Conservation (phyloP, 2,113 vertebrate species). For the Columba livia region DNA sequence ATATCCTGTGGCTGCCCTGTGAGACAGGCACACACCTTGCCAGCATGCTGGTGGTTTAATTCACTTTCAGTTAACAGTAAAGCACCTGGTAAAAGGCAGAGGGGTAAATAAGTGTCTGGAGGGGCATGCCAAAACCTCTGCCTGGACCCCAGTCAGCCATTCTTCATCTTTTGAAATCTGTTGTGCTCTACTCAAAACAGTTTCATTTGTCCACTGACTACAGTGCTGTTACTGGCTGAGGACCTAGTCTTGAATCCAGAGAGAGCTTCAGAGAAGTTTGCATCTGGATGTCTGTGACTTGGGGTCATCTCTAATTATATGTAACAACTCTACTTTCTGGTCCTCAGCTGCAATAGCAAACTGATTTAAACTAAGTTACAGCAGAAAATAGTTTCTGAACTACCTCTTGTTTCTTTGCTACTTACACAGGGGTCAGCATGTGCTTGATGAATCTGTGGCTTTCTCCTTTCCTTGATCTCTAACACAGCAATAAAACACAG, state of each 20-base stretch:
- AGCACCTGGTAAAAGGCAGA: not conserved
- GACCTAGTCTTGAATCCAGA: not conserved
- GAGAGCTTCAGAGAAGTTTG: not conserved
- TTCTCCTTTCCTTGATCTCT: not conserved
- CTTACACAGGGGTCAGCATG: not conserved
- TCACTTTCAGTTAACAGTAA: not conserved
- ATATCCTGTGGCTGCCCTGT: not conserved
- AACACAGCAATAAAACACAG: not conserved
- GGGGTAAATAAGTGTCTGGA: not conserved
- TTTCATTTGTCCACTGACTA: not conserved
- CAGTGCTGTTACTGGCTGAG: not conserved
- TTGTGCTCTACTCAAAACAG: not conserved
- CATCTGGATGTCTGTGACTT: not conserved
- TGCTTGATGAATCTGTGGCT: not conserved
- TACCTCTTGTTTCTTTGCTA: not conserved
- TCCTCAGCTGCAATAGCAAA: not conserved
- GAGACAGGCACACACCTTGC: not conserved
- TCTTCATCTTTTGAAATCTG: not conserved
- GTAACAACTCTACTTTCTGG: not conserved
- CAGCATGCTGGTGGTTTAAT: not conserved
- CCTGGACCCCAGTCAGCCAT: not conserved
- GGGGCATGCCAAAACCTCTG: not conserved
- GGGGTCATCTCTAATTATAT: not conserved
- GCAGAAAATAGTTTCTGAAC: not conserved
- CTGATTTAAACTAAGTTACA: not conserved